phyloP scores from a whole-genome alignment of 1,140 invertebrate genomes.

The Dinoponera quadriceps region DNA sequence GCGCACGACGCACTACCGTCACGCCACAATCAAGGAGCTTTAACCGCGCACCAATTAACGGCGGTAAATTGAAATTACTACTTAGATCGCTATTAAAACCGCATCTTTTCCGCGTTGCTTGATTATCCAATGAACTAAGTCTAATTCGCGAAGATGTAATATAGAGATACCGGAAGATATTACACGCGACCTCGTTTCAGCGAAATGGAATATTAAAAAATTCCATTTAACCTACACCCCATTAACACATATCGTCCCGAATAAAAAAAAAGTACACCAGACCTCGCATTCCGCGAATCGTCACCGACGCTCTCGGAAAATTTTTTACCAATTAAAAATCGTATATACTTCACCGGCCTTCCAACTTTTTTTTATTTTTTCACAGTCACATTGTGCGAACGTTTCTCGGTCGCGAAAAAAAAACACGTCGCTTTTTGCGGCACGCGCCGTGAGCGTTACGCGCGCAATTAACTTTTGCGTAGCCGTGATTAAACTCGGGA shows the following conservation, averaged over 20 bases:
- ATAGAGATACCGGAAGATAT: not conserved
- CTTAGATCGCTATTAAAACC: not conserved
- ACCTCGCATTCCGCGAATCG: not conserved
- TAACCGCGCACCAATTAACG: not conserved
- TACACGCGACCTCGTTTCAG: not conserved
- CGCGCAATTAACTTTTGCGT: constrained; percentile 56
- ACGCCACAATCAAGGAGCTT: not conserved
- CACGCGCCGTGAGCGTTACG: constrained; percentile 38
- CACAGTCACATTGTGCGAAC: not conserved
- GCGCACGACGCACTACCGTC: not conserved
- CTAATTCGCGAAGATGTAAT: not conserved
- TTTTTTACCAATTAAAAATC: not conserved
- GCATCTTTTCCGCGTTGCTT: constrained; percentile 7
- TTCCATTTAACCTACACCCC: not conserved
- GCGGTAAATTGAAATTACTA: not conserved
- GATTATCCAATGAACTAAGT: not conserved
- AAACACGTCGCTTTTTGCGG: not conserved
- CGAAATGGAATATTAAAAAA: constrained; percentile 3
- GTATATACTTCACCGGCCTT: not conserved
- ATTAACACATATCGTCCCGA: not conserved
- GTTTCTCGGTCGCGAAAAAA: constrained; percentile 24
- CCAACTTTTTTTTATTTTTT: not conserved
- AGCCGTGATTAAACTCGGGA: constrained; percentile 40
- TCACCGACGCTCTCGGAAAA: not conserved
- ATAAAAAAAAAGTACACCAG: not conserved